Conservation (phyloP, 2,888 invertebrate genomes). For the Himalopsyche anomala region DNA sequence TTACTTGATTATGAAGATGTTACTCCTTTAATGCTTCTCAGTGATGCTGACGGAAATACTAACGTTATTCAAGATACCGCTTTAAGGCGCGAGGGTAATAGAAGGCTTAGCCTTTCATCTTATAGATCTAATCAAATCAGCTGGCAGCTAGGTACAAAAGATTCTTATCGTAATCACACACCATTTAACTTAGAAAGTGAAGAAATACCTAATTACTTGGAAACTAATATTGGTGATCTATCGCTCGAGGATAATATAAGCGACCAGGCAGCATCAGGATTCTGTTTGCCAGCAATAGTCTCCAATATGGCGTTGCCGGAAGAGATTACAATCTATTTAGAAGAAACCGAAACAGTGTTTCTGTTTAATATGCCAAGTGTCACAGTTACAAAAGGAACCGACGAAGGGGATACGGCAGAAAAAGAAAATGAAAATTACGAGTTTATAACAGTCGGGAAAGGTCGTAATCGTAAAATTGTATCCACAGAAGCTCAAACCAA, state of each 20-base stretch:
- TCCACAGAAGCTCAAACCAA: constrained; percentile 84
- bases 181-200: neutral
- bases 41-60: neutral
- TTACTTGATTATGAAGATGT: neutral
- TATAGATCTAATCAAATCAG: neutral
- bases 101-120: neutral
- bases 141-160: neutral
- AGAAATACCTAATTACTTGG: constrained; percentile 12
- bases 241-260: neutral
- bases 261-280: constrained; percentile 47
- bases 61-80: neutral
- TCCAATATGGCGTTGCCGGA: constrained; percentile 72
- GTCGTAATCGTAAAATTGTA: constrained; percentile 81
- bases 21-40: neutral
- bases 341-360: constrained; percentile 81
- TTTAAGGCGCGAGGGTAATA: neutral
- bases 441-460: constrained; percentile 81
- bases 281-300: constrained; percentile 46
- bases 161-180: neutral
- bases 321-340: constrained; percentile 79
- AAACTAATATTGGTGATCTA: constrained; percentile 16
- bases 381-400: constrained; percentile 78
- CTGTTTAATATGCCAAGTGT: constrained; percentile 81
- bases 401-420: constrained; percentile 78
- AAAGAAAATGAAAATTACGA: constrained; percentile 82